A percentile compares a stretch with the other conserved stretches of the same genome.
phyloP scores from a whole-genome alignment of 2,113 vertebrate species.

The Brachirus orientalis region DNA sequence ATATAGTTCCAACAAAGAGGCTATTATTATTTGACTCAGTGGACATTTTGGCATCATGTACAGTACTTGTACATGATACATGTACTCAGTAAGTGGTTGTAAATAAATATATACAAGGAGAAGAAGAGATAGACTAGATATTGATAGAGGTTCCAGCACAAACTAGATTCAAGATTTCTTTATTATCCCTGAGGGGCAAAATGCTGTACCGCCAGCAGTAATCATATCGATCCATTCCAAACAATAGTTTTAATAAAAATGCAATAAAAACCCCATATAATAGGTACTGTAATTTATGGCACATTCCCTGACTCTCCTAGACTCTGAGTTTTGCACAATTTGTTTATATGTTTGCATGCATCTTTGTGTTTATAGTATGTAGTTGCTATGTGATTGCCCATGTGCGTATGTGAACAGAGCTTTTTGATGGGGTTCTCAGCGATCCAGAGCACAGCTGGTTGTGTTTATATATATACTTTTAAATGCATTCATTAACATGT shows the following conservation, averaged over 20 bases:
- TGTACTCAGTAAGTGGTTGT: too few relatives aligned
- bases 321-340: too few relatives aligned
- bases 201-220: too few relatives aligned
- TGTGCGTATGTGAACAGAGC: conserved; percentile 23
- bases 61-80: conserved; percentile 1
- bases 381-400: not conserved
- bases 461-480: conserved; percentile 73
- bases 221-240: not conserved
- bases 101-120: conserved; percentile 7
- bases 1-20: conserved; percentile 62
- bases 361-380: conserved; percentile 5
- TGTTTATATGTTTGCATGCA: conserved; percentile 2
- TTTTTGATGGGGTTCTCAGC: conserved; percentile 19
- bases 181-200: too few relatives aligned
- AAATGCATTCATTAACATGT: conserved; percentile 47
- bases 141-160: too few relatives aligned
- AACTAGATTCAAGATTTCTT: too few relatives aligned
- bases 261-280: not conserved
- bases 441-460: conserved; percentile 75
- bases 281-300: not conserved
- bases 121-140: too few relatives aligned
- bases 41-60: conserved; percentile 23
- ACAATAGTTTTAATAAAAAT: not conserved
- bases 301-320: not conserved
- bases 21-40: conserved; percentile 48